These are phyloP conservation scores for Halcyon chelicuti DNA, from an alignment of 2,797 vertebrate genomes.

Conservation along the genomic window DNA sequence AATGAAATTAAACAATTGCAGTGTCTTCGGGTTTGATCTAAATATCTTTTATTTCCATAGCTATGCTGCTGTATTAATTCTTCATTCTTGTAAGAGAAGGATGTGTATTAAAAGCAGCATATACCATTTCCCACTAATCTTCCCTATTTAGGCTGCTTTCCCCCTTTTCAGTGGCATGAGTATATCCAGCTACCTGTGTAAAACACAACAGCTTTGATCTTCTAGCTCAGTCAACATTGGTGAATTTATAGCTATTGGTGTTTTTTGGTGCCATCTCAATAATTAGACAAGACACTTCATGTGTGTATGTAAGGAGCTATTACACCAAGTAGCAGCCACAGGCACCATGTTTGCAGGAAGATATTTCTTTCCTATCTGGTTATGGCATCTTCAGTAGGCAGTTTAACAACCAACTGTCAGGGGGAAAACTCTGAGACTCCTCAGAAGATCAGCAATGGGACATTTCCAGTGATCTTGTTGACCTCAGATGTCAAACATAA, in stretches of 20 bases:
- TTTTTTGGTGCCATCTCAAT: background rate
- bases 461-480: background rate
- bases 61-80: background rate
- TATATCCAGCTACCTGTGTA: background rate
- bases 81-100: background rate
- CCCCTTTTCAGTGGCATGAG: background rate
- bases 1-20: background rate
- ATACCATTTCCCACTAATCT: background rate
- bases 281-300: background rate
- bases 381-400: background rate
- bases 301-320: background rate
- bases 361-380: background rate
- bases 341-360: background rate
- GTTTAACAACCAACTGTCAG: background rate
- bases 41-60: background rate
- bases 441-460: background rate
- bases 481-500: constrained; percentile 11
- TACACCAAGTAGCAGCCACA: background rate
- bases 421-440: background rate
- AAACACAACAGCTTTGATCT: background rate
- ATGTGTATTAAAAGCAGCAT: background rate
- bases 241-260: background rate
- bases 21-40: background rate
- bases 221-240: background rate
- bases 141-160: background rate